Percentiles rank a stretch among this genome's conserved stretches.
Evolutionary conservation across 2,888 invertebrate species (phyloP).

Genomic region (Dicranocentrus wangi): DNA sequence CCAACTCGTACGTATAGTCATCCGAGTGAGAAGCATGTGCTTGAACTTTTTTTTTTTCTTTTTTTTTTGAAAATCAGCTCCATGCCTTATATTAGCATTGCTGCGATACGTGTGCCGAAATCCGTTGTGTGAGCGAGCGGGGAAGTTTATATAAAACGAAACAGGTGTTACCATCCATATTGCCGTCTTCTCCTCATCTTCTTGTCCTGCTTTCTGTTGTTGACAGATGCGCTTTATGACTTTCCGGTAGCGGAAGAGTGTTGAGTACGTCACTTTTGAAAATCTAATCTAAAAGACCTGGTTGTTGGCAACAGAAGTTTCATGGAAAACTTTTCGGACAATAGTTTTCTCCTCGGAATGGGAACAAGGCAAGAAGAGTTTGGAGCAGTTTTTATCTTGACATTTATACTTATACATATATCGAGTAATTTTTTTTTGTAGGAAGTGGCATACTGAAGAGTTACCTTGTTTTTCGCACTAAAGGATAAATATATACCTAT

Average conservation of each 20-base stretch:
- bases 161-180: conserved; percentile 44
- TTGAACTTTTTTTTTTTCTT: no score
- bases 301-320: conserved; percentile 7
- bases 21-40: no score
- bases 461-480: background rate
- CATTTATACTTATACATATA: conserved; percentile 1
- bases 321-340: background rate
- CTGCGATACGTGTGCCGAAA: no score
- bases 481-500: no score
- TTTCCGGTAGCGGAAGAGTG: conserved; percentile 15
- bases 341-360: background rate
- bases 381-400: conserved; percentile 2
- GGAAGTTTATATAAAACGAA: conserved; percentile 20
- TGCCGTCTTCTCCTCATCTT: background rate
- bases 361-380: background rate
- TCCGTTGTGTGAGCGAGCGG: no score
- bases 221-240: conserved; percentile 44
- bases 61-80: no score
- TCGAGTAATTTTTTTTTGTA: no score
- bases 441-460: background rate
- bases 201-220: conserved; percentile 16
- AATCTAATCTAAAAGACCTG: conserved; percentile 23
- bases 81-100: no score
- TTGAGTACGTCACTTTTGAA: conserved; percentile 18
- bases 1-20: no score